Conservation (phyloP, 2,888 invertebrate genomes). For the Venusia cambrica region DNA sequence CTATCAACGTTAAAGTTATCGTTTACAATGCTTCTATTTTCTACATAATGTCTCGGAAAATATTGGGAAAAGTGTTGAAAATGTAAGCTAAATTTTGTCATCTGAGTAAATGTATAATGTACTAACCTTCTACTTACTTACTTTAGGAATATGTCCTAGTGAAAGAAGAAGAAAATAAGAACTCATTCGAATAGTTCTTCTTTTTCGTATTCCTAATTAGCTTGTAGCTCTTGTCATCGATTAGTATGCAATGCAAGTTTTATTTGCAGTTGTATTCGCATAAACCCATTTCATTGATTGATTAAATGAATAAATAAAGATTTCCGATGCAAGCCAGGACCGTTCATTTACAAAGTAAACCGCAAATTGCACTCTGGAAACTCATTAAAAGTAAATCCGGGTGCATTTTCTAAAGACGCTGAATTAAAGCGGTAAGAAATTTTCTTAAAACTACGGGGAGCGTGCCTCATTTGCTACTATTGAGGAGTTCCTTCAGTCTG, state of each 20-base stretch:
- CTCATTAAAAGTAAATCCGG: conserved; percentile 80
- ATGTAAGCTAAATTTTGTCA: too few relatives aligned
- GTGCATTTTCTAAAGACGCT: conserved; percentile 75
- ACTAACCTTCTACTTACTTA: too few relatives aligned
- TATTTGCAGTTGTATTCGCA: too few relatives aligned
- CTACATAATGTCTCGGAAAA: conserved; percentile 13
- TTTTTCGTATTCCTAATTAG: too few relatives aligned
- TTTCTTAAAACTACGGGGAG: conserved; percentile 69
- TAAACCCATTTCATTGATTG: too few relatives aligned
- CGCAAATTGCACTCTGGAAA: conserved; percentile 70
- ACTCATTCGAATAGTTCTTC: too few relatives aligned
- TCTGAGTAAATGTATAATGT: too few relatives aligned
- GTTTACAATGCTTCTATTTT: conserved; percentile 38
- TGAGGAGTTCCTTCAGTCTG: conserved; percentile 57
- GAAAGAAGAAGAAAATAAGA: too few relatives aligned
- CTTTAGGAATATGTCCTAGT: too few relatives aligned
- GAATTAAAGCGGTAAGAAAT: conserved; percentile 72
- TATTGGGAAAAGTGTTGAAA: too few relatives aligned
- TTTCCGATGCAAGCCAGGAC: conserved; percentile 45
- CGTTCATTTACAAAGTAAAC: conserved; percentile 72
- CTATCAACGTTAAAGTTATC: conserved; percentile 66
- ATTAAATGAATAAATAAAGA: conserved; percentile 43
- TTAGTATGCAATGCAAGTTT: too few relatives aligned
- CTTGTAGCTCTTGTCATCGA: too few relatives aligned
- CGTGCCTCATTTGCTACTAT: conserved; percentile 77